Evolutionary conservation across 2,113 vertebrate species (phyloP).

Genomic region (Coryphaenoides rupestris): DNA sequence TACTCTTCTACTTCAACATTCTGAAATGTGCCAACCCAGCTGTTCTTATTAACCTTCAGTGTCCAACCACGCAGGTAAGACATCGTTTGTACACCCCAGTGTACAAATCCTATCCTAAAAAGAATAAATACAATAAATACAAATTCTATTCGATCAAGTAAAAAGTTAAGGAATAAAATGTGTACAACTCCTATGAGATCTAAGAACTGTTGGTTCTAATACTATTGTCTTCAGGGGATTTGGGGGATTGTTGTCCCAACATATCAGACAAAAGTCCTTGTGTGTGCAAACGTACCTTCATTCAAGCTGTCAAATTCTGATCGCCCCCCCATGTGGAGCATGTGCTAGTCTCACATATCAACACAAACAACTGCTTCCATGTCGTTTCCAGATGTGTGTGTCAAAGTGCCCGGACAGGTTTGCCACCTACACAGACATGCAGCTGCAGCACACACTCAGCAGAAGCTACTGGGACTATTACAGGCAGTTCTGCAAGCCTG

Average conservation of each 20-base stretch:
- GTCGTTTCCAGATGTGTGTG: slow-evolving; percentile 81
- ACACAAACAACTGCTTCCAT: slow-evolving; percentile 1
- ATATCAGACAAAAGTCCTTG: no score
- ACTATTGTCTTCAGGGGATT: no score
- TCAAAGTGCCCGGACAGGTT: slow-evolving; percentile 87
- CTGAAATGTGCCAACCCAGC: slow-evolving; percentile 82
- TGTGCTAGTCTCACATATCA: not conserved
- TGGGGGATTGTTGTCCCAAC: no score
- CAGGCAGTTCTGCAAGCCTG: slow-evolving; percentile 83
- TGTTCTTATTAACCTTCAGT: slow-evolving; percentile 84
- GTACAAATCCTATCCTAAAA: not conserved
- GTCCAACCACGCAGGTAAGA: slow-evolving; percentile 89
- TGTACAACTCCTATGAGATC: not conserved
- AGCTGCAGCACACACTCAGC: slow-evolving; percentile 67
- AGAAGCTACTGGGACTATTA: slow-evolving; percentile 82
- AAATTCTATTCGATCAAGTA: not conserved
- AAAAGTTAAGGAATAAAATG: not conserved
- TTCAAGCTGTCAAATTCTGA: no score
- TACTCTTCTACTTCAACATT: slow-evolving; percentile 92
- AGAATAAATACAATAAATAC: not conserved
- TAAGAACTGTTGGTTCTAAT: no score
- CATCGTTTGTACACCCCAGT: not conserved
- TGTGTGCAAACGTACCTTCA: no score
- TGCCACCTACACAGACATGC: slow-evolving; percentile 84
- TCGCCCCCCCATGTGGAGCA: no score